Base-by-base conservation (phyloP, 2,113 vertebrate species). In the Mola mola region DNA sequence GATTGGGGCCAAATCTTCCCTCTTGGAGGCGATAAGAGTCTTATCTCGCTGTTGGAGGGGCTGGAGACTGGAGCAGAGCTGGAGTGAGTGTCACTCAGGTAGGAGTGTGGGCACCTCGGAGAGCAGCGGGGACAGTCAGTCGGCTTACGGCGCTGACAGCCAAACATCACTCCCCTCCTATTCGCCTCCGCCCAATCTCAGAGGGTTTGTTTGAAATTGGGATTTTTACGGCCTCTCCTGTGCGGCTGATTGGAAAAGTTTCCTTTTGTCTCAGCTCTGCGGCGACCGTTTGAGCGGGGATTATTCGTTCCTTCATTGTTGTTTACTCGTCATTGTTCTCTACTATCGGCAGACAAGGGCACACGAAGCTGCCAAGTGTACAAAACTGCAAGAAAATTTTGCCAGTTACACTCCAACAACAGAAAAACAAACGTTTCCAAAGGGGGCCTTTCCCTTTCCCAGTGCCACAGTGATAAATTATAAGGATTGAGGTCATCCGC, bases 1-100 rank as follows among this genome's bases (percentile, higher is more conserved):
- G 90, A 92, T 90, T 87, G 90, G 87, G 90, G 90, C 91, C 90
- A 92, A 91, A 91, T 92, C 92, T 92, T 85, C 75, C 70, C 86
- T 89, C 87, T 87, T 85, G 72, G 82, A 89, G 86, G 90, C 65
- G 92, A 93, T 93, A 92, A 92, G 87, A 90, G 88, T 89, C 87
- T 92, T 93, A 93, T 93, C 92, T 88, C 66, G 75, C 86, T 86
- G 84, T 90, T 83, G 83, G 88, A 87, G 87, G 83, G 88, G 78
- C 86, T 81, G 71, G 88, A 87, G 83, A 90, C 84, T 82, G 85
- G 79, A 87, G 87, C 84, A 87, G 79, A 90, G 82, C 88, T 87
- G 78, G 84, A 85, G 87, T 82, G 82, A 87, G 88, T 93, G 91
- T 91, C 92, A 92, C 83, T 92, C 90, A 91, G 89, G 85, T 92